These are phyloP conservation scores for Hydroisotoma schaefferi DNA, from an alignment of 2,888 invertebrate genomes.

Conservation along the genomic window DNA sequence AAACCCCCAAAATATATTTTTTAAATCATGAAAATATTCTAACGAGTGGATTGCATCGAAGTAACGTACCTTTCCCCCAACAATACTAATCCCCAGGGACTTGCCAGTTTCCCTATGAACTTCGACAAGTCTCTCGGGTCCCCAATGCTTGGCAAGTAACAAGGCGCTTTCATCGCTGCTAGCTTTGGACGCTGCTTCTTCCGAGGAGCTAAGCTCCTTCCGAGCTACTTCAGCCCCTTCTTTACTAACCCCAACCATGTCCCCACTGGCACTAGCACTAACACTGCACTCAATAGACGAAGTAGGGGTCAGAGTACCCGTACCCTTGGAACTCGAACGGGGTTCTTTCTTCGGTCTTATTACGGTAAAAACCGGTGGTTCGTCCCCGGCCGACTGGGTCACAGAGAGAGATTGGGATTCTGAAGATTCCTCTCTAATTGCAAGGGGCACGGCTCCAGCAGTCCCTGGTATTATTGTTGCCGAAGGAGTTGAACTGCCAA, in stretches of 20 bases:
- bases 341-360: not conserved
- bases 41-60: too few relatives aligned
- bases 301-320: not conserved
- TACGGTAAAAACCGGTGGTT: constrained; percentile 1
- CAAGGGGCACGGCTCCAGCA: not conserved
- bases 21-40: too few relatives aligned
- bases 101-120: constrained; percentile 69
- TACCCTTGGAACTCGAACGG: not conserved
- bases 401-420: not conserved
- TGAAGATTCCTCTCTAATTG: too few relatives aligned
- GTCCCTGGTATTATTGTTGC: not conserved
- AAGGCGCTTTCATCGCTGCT: constrained; percentile 49
- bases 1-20: too few relatives aligned
- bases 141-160: constrained; percentile 73
- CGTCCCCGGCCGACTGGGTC: not conserved
- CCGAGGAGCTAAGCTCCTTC: constrained; percentile 17
- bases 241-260: not conserved
- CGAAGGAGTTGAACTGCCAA: not conserved
- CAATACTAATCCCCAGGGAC: constrained; percentile 93
- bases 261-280: not conserved
- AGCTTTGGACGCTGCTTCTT: constrained; percentile 30
- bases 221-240: not conserved
- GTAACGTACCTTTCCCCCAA: constrained; percentile 80
- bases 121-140: constrained; percentile 71
- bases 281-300: constrained; percentile 4